phyloP scores from a whole-genome alignment of 1,140 invertebrate genomes.

The Littorina saxatilis region DNA sequence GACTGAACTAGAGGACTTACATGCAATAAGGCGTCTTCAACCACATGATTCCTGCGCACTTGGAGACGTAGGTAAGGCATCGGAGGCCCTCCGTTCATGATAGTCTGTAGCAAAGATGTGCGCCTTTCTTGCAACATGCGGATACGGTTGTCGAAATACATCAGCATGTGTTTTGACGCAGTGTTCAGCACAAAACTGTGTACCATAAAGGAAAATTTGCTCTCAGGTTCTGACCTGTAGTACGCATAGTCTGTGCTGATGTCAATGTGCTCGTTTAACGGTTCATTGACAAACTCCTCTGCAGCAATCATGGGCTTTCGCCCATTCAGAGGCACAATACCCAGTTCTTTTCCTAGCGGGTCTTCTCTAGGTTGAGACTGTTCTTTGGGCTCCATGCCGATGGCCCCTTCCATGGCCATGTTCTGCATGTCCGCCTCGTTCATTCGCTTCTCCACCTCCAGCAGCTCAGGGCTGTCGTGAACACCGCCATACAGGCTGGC shows the following conservation, averaged over 20 bases:
- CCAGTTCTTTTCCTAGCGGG: slow-evolving; percentile 79
- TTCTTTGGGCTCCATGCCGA: slow-evolving; percentile 70
- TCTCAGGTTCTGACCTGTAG: slow-evolving; percentile 80
- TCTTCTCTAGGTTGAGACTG: slow-evolving; percentile 71
- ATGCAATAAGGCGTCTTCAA: slow-evolving; percentile 93
- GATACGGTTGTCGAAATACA: slow-evolving; percentile 96
- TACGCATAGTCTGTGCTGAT: slow-evolving; percentile 95
- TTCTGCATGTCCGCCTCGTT: slow-evolving; percentile 64
- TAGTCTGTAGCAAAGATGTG: slow-evolving; percentile 87
- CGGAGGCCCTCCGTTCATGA: slow-evolving; percentile 84
- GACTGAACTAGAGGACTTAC: too few relatives aligned
- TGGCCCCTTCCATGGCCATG: slow-evolving; percentile 69
- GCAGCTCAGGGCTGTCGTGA: slow-evolving; percentile 81
- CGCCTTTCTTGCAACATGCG: slow-evolving; percentile 95
- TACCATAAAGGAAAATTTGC: slow-evolving; percentile 93
- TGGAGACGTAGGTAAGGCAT: slow-evolving; percentile 91
- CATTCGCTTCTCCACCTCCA: slow-evolving; percentile 67
- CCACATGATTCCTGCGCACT: slow-evolving; percentile 88
- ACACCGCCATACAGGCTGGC: slow-evolving; percentile 90
- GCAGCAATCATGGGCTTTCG: slow-evolving; percentile 89
- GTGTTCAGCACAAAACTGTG: slow-evolving; percentile 95
- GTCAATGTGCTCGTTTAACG: slow-evolving; percentile 92
- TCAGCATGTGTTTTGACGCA: slow-evolving; percentile 90
- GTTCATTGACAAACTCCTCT: slow-evolving; percentile 95
- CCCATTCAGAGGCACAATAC: slow-evolving; percentile 87